Percentiles rank a stretch among this genome's conserved stretches.
Conservation (phyloP, 2,113 vertebrate genomes). For the Gila orcuttii region DNA sequence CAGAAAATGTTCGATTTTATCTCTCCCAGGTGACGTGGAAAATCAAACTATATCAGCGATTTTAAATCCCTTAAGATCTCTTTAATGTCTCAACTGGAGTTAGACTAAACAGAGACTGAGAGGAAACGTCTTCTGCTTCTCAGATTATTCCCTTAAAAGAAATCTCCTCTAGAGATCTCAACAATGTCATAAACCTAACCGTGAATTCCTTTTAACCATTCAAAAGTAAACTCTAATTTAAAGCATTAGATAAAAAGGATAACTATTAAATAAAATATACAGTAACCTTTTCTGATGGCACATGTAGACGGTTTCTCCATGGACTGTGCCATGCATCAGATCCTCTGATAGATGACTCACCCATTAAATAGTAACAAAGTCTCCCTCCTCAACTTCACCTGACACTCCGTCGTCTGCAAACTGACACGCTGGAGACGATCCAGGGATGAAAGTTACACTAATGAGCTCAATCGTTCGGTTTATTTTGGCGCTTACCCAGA, state of each 20-base stretch:
- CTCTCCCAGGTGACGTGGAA: neutral
- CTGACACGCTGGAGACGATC: slow-evolving; percentile 60
- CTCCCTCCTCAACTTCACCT: slow-evolving; percentile 55
- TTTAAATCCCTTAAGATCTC: neutral
- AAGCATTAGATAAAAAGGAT: neutral
- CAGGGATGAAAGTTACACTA: slow-evolving; percentile 73
- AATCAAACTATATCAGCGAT: neutral
- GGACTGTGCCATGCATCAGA: slow-evolving; percentile 8
- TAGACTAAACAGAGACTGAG: neutral
- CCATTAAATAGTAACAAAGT: slow-evolving; percentile 76
- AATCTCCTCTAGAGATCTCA: neutral
- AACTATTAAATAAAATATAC: neutral
- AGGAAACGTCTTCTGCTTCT: neutral
- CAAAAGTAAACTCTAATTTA: neutral
- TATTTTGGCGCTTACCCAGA: slow-evolving; percentile 59
- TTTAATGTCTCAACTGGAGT: neutral
- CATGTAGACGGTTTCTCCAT: neutral
- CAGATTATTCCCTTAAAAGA: neutral
- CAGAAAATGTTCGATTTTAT: neutral
- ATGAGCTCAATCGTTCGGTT: slow-evolving; percentile 68
- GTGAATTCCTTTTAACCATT: neutral
- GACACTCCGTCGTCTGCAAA: slow-evolving; percentile 64
- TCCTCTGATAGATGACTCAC: slow-evolving; percentile 59
- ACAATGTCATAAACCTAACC: neutral
- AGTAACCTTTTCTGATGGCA: slow-evolving; percentile 57